Evolutionary conservation across 1,140 invertebrate species (phyloP), one percentile per base, ranked within the genome.

Genomic region (Musca domestica): DNA sequence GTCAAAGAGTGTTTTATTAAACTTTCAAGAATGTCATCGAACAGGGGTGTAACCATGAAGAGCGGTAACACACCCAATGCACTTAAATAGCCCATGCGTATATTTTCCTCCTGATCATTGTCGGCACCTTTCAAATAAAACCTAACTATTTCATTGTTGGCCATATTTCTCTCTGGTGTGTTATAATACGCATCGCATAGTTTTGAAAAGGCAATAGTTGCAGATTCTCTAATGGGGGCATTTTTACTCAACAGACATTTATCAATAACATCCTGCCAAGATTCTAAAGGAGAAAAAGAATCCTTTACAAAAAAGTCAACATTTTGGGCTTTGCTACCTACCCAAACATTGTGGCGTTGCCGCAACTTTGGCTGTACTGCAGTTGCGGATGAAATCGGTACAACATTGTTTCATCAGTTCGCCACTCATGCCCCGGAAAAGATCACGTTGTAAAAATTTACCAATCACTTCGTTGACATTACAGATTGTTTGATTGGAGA

Each of bases 401-500:
- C 92, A 90, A 66, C 93, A 94, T 78, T 91, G 90, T 70, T 92
- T 90, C 90, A 96, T 94, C 9, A 96, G 82, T 81, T 96, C 95
- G 5, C 94, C 94, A 52, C 94, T 93, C 64, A 96, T 81, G 72
- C 64, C 80, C 15, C 80, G 73, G 67, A 78, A 82, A 20, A 67
- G 81, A 34, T 80, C 75, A n/a, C 84, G 83, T 47, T 82, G 81
- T 67, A 82, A 77, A 58, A 88, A 87, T 14, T 74, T 83, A 0
- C 80, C 76, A 1, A 92, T 84, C 49, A 94, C 83, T 23, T 87
- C 82, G 64, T 87, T 85, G 1, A 92, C 83, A 47, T 85, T 81
- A 14, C 81, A 69, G 25, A 87, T 73, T 9, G 83, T 75, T 25
- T 84, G 77, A 76, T 83, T 71, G 74, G 76, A 70, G 2, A 83